A percentile compares a stretch with the other conserved stretches of the same genome.
Conservation (phyloP, 2,113 vertebrate genomes). For the Rhegmatorhina hoffmannsi region DNA sequence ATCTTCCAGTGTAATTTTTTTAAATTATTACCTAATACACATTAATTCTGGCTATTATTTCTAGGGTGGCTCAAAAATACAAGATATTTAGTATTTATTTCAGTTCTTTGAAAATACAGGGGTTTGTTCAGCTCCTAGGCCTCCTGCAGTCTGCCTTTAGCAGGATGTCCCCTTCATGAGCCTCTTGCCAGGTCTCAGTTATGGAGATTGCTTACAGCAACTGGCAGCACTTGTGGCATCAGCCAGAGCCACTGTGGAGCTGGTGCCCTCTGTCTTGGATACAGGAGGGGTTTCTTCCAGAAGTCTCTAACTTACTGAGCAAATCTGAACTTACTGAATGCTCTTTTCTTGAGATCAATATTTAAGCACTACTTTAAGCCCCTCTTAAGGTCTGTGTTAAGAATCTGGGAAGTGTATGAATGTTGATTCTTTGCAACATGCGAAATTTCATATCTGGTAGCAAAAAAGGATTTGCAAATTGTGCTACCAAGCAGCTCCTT, state of each 20-base stretch:
- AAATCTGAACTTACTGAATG: background rate
- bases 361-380: background rate
- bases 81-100: background rate
- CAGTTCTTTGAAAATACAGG: background rate
- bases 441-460: background rate
- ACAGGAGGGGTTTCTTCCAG: background rate
- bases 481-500: background rate
- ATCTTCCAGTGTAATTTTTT: background rate
- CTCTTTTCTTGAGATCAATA: background rate
- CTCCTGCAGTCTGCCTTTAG: background rate
- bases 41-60: background rate
- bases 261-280: background rate
- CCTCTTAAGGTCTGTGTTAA: background rate
- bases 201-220: background rate
- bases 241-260: background rate
- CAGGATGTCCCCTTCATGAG: background rate
- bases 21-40: background rate
- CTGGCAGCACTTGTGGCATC: background rate
- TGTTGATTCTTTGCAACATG: background rate
- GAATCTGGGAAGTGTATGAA: background rate
- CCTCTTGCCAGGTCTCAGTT: accelerated
- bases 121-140: background rate
- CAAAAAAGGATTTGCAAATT: background rate
- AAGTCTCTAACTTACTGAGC: background rate
- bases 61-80: background rate